phyloP scores from a whole-genome alignment of 2,888 invertebrate genomes.

The Troides oblongomaculatus region DNA sequence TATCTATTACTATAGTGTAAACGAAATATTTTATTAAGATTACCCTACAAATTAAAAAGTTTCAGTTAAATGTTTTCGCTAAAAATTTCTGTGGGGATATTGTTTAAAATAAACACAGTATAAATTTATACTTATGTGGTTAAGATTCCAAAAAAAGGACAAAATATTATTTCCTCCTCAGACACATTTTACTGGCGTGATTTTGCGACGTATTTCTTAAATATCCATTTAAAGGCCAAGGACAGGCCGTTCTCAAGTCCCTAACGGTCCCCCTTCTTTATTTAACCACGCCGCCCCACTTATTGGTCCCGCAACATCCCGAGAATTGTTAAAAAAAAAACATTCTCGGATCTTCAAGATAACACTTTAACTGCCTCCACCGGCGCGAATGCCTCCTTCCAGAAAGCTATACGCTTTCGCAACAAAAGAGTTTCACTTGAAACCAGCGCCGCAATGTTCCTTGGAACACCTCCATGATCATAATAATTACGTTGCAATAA shows the following conservation, averaged over 20 bases:
- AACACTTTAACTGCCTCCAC: slow-evolving; percentile 23
- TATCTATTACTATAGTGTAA: background rate
- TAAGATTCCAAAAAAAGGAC: background rate
- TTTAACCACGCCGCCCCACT: slow-evolving; percentile 22
- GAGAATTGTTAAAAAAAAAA: slow-evolving; percentile 24
- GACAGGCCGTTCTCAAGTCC: slow-evolving; percentile 18
- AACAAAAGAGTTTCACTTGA: slow-evolving; percentile 39
- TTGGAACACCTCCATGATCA: slow-evolving; percentile 64
- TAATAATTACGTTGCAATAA: slow-evolving; percentile 70
- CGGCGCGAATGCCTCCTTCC: slow-evolving; percentile 23
- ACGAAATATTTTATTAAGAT: background rate
- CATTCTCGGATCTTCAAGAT: slow-evolving; percentile 27
- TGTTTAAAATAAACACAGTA: background rate
- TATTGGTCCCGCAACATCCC: slow-evolving; percentile 28
- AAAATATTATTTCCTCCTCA: background rate
- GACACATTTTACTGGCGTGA: slow-evolving; percentile 5
- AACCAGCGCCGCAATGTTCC: slow-evolving; percentile 48
- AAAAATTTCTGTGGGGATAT: background rate
- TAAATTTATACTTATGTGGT: background rate
- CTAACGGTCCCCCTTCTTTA: slow-evolving; percentile 19
- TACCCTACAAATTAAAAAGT: background rate
- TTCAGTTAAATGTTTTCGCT: background rate
- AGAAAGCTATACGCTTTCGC: slow-evolving; percentile 31
- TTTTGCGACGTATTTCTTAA: slow-evolving; percentile 13
- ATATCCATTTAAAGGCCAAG: slow-evolving; percentile 23